Conservation (phyloP, 23 tunicate genomes). For the Halocynthia aurantium region DNA sequence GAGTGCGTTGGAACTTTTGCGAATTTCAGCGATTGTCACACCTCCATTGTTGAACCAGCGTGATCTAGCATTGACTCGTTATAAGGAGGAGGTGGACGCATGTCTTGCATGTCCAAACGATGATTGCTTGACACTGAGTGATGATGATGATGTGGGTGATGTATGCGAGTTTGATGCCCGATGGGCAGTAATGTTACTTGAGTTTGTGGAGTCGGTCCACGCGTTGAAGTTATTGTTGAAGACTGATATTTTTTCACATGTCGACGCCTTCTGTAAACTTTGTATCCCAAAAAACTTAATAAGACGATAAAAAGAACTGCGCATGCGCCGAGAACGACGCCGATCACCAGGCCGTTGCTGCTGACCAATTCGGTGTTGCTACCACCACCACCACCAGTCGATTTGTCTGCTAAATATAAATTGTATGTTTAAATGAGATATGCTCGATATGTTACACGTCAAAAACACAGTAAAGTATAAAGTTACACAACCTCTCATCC, state of each 20-base stretch:
- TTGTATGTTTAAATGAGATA: too few relatives aligned
- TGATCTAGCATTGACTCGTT: slow-evolving; percentile 82
- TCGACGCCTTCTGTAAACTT: slow-evolving; percentile 61
- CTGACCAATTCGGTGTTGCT: slow-evolving; percentile 3
- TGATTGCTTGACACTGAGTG: slow-evolving; percentile 49
- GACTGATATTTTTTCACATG: slow-evolving; percentile 87
- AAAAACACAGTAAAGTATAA: too few relatives aligned
- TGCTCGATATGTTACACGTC: too few relatives aligned
- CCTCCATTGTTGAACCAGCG: slow-evolving; percentile 81
- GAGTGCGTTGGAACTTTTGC: too few relatives aligned
- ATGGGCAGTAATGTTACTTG: slow-evolving; percentile 90
- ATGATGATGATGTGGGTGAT: slow-evolving; percentile 18
- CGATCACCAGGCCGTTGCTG: slow-evolving; percentile 68
- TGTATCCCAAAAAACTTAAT: slow-evolving; percentile 75
- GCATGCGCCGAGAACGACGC: slow-evolving; percentile 80
- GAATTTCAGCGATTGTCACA: slow-evolving; percentile 17
- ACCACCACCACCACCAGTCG: slow-evolving; percentile 7
- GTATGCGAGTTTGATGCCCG: slow-evolving; percentile 24
- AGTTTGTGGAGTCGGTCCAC: slow-evolving; percentile 53
- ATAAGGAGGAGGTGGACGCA: slow-evolving; percentile 85
- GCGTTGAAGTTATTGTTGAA: slow-evolving; percentile 64
- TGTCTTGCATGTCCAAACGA: slow-evolving; percentile 41
- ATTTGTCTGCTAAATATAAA: too few relatives aligned
- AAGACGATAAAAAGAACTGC: slow-evolving; percentile 79
- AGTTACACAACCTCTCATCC: too few relatives aligned